Base-by-base conservation (phyloP, 2,888 invertebrate genomes). In the Chymomyza caudatula region DNA sequence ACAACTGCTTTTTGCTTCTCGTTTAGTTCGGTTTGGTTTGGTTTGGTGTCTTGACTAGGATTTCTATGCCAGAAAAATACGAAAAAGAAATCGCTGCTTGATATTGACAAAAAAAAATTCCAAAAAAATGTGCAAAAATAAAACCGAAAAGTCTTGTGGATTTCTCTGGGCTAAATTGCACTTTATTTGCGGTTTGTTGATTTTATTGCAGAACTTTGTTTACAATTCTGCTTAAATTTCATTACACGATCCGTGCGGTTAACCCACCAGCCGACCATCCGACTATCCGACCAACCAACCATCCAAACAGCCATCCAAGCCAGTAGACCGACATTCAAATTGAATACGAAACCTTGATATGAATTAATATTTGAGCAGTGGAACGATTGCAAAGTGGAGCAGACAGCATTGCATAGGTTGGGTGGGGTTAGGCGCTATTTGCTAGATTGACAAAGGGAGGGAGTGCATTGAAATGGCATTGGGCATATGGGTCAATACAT, bases 201-300 rank as follows among this genome's bases (percentile, higher is more conserved):
- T 74, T 78, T 83, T 86, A 76, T 78, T 78, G 71, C 77, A 85
- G 69, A 80, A 80, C 73, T 83, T 77, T 83, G 84, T 76, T 77
- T 74, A 81, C 86, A 76, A 84, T 73, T 81, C 76, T 67, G 77
- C 77, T 86, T 81, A 83, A 83, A 83, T 83, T 86, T 83, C 85
- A 85, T 86, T 83, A 82, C 75, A 75, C 76, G 76, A 75, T 73
- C 82, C 78, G 11, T 11, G 29, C 58, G 67, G 71, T 62, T 71
- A 74, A 65, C 8, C 20, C 8, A 17, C 71, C 65, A 70, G 63
- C 66, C 74, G 61, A 71, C 54, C 72, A 58, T 19, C 75, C 58
- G 67, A 68, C 62, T 68, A 71, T 60, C 19, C 20, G 20, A 51
- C 65, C 65, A 71, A 65, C 63, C 74, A 63, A 71, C 44, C 72